Percentiles rank a stretch among this genome's conserved stretches.
Conservation (phyloP, 1,140 invertebrate genomes). For the Dermatophagoides farinae region DNA sequence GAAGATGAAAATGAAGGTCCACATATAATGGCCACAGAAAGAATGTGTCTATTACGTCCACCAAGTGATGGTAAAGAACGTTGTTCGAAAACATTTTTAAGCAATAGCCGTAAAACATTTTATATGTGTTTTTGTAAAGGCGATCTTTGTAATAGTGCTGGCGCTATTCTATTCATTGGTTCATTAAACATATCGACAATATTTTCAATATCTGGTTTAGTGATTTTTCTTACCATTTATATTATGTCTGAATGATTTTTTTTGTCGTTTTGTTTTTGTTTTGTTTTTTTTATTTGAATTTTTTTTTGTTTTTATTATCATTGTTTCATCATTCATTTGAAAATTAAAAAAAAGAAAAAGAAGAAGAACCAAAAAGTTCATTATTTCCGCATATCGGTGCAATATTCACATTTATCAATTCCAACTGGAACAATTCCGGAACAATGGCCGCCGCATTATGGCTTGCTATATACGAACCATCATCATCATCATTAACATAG, state of each 20-base stretch:
- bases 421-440: too few relatives aligned
- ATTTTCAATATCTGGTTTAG: neutral
- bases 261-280: too few relatives aligned
- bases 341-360: too few relatives aligned
- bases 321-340: too few relatives aligned
- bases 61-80: conserved; percentile 67
- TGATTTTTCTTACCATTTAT: neutral
- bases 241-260: neutral
- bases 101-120: conserved; percentile 45
- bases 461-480: too few relatives aligned
- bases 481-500: too few relatives aligned
- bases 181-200: neutral
- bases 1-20: conserved; percentile 48
- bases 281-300: neutral
- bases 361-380: too few relatives aligned
- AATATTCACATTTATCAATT: too few relatives aligned
- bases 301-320: neutral
- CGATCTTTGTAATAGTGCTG: conserved; percentile 52
- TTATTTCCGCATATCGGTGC: too few relatives aligned
- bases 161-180: neutral
- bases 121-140: conserved; percentile 78
- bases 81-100: conserved; percentile 52
- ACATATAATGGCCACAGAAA: conserved; percentile 56
- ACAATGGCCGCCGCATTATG: too few relatives aligned
- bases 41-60: conserved; percentile 60